Evolutionary conservation across 2,888 invertebrate species (phyloP), one percentile per base, ranked within the genome.

Genomic region (Caenorhabditis afra): DNA sequence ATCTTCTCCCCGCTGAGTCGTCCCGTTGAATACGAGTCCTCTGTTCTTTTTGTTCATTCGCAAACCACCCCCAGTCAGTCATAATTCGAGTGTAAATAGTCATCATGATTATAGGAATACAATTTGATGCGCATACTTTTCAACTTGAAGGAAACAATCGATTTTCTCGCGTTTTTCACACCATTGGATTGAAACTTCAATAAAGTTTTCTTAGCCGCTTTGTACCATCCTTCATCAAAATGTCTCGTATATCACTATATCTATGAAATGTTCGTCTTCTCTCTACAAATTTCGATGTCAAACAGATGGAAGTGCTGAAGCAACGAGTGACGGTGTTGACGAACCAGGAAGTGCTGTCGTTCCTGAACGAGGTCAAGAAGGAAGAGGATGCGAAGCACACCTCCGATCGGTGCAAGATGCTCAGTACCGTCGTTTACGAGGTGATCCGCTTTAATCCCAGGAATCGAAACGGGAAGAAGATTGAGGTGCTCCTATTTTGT

Each of bases 281-380:
- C n/a, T n/a, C n/a, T n/a, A n/a, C n/a, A n/a, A n/a, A n/a, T n/a
- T n/a, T n/a, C n/a, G n/a, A n/a, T n/a, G n/a, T 55, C 59, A 16
- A 14, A 14, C 47, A 65, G 62, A 85, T 85, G 85, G 82, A 85
- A 57, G 82, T 85, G 39, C 11, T 83, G 18, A 76, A 85, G 23
- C 57, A 70, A 37, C 76, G 81, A 44, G 79, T 66, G 3, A 71
- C 75, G 12, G 62, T 80, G 39, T 64, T 85, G 23, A 82, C 85
- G 7, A 85, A 85, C 57, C 75, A 67, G n/a, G 85, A 85, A 70
- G 85, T 85, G 37, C 61, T 77, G 3, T 53, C 65, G 11, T 62
- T 74, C 41, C 37, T 81, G 35, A 67, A 81, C 37, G 62, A 35
- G 12, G 44, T 71, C 16, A 76, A 79, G 45, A 83, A 80, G 50